Evolutionary conservation across 2,888 invertebrate species (phyloP), one percentile per base, ranked within the genome.

Genomic region (Harpagoxenus sublaevis): DNA sequence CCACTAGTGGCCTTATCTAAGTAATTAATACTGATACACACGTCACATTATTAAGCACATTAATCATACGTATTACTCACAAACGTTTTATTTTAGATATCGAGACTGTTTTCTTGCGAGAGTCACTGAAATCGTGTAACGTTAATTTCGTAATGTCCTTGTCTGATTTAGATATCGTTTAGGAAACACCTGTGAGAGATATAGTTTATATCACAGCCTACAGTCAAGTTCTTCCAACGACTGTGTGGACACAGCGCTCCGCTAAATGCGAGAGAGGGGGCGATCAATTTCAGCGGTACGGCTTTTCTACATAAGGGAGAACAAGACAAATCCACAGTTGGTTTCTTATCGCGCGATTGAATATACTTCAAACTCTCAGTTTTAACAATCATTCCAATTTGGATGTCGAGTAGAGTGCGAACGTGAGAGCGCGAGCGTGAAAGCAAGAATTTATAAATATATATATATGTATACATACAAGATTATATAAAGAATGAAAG

Each of bases 1-100:
- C 95, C 93, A 93, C 93, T 95, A 95, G 95, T 94, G 95, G 95
- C 95, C 95, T 95, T 95, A 94, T 93, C 93, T 92, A 88, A 90
- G 89, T 92, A 92, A 93, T 89, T 91, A 89, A 90, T 90, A 92
- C 89, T 82, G 87, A 89, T 89, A 91, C 57, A 78, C 60, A 71
- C 71, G 48, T 84, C 89, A 91, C 88, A 88, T 90, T 87, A 87
- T 86, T 90, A 92, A 88, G 82, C 85, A 85, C 86, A 86, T 85
- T 79, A 79, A 84, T 45, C 83, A 86, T 89, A 87, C 85, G 87
- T 88, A 88, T 86, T 90, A 88, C 66, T 91, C 88, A 39, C 55
- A 65, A 84, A 84, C 88, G 88, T 92, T 92, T 92, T 90, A 89
- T 89, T 86, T 85, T 78, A 70, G 84, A 84, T 71, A 86, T 81